Base-by-base conservation (phyloP, 2,888 invertebrate species). In the Caenorhabditis sp. region DNA sequence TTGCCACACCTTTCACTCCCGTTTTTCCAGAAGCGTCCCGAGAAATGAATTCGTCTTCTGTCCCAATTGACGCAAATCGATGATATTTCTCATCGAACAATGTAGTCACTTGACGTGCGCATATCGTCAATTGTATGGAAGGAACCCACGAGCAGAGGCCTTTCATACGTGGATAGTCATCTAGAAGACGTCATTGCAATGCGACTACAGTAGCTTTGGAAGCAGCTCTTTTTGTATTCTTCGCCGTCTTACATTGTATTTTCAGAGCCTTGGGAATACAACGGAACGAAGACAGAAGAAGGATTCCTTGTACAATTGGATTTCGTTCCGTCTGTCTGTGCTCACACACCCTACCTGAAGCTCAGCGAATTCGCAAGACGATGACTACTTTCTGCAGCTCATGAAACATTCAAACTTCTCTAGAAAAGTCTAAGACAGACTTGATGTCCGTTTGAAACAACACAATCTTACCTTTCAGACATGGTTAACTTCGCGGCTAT, bases 221-320 rank as follows among this genome's bases (percentile, higher is more conserved):
- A 1, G n/a, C n/a, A n/a, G 11, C 43, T 66, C 56, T 66, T 58
- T 58, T 68, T 24, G n/a, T 24, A 9, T 26, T n/a, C 22, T 20
- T 32, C 15, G 39, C 68, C 58, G 58, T 61, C 45, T 59, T 35
- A 15, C 5, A 59, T 70, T 70, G 70, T 70, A 59, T 53, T 70
- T 52, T 27, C 39, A 43, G 53, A 59, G 53, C 59, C 53, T 59
- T 52, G 32, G 39, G 35, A 50, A 59, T 68, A 61, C 70, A 53
- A 59, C 24, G 24, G 24, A 22, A 32, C 17, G 20, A 39, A 52
- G 59, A 59, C 45, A 53, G 59, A 68, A 50, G 45, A 45, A 4
- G 48, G 45, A 68, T 24, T 56, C n/a, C 41, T 70, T 9, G 52
- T 59, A 70, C 70, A 59, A 59, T 30, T n/a, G 45, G 7, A 53